Conservation (phyloP, 2,888 invertebrate genomes). For the Eupithecia vulgata region DNA sequence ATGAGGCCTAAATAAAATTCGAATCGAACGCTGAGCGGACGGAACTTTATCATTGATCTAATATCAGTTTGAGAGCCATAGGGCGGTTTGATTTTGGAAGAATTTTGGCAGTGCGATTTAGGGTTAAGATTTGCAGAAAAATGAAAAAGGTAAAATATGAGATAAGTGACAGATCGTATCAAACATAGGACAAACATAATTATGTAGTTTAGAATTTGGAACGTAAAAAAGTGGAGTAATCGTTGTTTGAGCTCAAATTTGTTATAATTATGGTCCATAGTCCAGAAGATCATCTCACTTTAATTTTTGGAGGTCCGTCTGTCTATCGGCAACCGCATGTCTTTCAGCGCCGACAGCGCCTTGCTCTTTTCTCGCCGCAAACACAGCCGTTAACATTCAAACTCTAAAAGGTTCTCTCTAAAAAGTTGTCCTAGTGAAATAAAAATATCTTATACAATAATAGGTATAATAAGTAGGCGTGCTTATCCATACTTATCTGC, state of each 20-base stretch:
- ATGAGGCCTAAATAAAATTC: background rate
- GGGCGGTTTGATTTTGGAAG: background rate
- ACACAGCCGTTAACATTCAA: background rate
- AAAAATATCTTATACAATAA: background rate
- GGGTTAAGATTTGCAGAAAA: background rate
- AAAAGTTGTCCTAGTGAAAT: background rate
- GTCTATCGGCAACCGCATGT: background rate
- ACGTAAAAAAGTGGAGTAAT: background rate
- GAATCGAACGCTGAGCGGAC: background rate
- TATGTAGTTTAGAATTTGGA: background rate
- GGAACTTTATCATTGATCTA: background rate
- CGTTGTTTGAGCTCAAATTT: background rate
- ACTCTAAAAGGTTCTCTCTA: background rate
- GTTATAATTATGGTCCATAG: background rate
- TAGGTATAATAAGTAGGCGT: background rate
- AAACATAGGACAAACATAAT: background rate
- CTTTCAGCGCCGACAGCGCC: background rate
- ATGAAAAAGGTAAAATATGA: background rate
- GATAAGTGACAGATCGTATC: background rate
- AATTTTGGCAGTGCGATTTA: background rate
- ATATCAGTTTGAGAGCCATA: background rate
- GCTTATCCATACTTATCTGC: background rate
- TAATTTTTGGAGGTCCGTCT: background rate
- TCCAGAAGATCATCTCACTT: background rate
- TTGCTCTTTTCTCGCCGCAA: slow-evolving; percentile 1